Conservation (phyloP, 2,888 invertebrate species). For the Copidosoma aretas region DNA sequence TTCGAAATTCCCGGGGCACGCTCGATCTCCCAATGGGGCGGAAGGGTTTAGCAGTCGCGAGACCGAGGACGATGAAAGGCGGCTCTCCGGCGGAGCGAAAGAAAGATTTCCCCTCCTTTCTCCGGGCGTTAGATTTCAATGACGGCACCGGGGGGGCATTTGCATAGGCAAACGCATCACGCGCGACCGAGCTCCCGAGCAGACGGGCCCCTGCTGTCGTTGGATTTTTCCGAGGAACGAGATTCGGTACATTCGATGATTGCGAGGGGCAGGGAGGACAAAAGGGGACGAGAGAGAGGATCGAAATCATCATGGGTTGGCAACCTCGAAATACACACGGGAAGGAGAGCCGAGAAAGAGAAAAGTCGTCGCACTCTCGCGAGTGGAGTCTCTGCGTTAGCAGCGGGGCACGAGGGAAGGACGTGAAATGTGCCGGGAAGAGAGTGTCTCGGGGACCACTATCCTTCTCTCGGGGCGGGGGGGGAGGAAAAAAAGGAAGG, state of each 20-base stretch:
- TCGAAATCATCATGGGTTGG: background rate
- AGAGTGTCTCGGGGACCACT: constrained; percentile 8
- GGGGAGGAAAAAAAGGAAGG: constrained; percentile 33
- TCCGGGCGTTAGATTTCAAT: constrained; percentile 10
- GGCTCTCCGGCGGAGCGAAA: background rate
- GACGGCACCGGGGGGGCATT: constrained; percentile 40
- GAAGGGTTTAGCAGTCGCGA: constrained; percentile 3
- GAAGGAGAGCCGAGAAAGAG: background rate
- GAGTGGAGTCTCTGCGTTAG: background rate
- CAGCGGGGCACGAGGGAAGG: constrained; percentile 1
- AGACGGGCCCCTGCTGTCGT: no score
- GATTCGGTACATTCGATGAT: no score
- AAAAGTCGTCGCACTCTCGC: background rate
- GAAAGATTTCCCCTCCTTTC: background rate
- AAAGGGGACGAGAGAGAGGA: background rate
- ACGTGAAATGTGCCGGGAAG: constrained; percentile 25
- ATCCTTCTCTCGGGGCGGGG: background rate
- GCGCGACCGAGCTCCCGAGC: no score
- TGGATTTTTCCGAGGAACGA: no score
- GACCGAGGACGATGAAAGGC: constrained; percentile 10
- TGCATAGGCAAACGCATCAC: constrained; percentile 55
- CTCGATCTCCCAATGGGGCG: constrained; percentile 4
- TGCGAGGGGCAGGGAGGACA: no score
- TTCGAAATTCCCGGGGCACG: constrained; percentile 1
- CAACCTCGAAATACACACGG: background rate